Evolutionary conservation across 30 jellyfish, hydroid and myxozoan species (phyloP).

Genomic region (Chrysaora quinquecirrha): DNA sequence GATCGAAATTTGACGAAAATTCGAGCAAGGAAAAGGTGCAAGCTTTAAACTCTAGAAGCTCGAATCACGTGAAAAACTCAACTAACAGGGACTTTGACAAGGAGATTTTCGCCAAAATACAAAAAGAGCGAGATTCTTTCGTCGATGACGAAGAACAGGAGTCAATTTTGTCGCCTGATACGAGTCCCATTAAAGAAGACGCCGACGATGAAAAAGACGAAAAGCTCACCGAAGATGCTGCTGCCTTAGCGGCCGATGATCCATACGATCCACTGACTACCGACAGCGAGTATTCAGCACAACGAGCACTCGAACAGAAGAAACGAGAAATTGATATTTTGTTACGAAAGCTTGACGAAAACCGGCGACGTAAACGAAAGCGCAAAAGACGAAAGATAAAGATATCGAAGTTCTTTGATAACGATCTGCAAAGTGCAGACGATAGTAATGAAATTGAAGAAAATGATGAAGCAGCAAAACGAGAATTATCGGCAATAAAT

Average conservation of each 20-base stretch:
- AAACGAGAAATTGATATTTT: conserved; percentile 43
- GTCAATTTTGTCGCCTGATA: not conserved
- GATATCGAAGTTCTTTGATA: not conserved
- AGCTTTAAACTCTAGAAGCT: too few species aligned
- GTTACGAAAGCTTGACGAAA: conserved; percentile 52
- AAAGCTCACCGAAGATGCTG: conserved; percentile 1
- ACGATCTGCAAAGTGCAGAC: not conserved
- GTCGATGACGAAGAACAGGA: conserved; percentile 33
- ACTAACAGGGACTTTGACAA: conserved; percentile 27
- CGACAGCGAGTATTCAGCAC: conserved; percentile 5
- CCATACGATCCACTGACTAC: not conserved
- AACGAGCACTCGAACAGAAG: conserved; percentile 59
- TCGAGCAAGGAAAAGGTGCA: too few species aligned
- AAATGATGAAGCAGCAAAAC: not conserved
- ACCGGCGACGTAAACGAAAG: conserved; percentile 21
- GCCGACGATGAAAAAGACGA: not conserved
- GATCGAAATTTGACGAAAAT: too few species aligned
- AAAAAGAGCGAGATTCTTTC: conserved; percentile 49
- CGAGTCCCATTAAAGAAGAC: not conserved
- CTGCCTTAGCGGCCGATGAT: not conserved
- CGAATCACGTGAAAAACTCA: too few species aligned
- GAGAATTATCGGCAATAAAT: not conserved
- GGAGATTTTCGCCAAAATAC: conserved; percentile 31
- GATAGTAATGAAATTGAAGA: not conserved
- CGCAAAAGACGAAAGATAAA: not conserved